phyloP scores from a whole-genome alignment of 2,888 invertebrate species.

The Caprella mutica region DNA sequence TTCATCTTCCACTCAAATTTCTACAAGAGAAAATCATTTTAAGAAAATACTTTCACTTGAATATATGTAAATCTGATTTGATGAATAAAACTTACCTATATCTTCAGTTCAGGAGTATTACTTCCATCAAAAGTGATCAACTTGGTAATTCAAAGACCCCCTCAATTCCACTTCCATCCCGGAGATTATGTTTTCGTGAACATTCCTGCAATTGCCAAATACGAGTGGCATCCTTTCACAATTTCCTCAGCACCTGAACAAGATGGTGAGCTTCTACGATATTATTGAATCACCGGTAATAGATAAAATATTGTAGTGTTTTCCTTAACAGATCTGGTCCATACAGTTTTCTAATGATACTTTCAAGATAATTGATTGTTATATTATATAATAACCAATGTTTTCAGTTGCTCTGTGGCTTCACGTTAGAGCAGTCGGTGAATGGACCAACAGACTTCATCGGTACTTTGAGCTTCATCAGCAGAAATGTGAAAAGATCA shows the following conservation, averaged over 20 bases:
- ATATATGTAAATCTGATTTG: too few species aligned
- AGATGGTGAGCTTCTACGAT: slow-evolving; percentile 18
- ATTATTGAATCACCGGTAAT: neutral
- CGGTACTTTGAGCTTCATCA: slow-evolving; percentile 75
- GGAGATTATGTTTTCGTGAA: slow-evolving; percentile 91
- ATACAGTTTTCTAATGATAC: too few species aligned
- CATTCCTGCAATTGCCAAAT: slow-evolving; percentile 77
- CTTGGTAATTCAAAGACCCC: slow-evolving; percentile 63
- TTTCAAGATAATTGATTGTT: too few species aligned
- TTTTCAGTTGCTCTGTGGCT: slow-evolving; percentile 86
- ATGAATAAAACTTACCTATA: too few species aligned
- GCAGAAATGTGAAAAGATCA: slow-evolving; percentile 34
- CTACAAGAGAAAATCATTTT: too few species aligned
- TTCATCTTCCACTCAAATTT: too few species aligned
- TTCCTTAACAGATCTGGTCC: too few species aligned
- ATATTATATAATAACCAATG: too few species aligned
- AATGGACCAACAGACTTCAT: slow-evolving; percentile 83
- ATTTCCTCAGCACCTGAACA: slow-evolving; percentile 92
- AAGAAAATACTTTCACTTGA: too few species aligned
- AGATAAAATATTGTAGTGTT: too few species aligned
- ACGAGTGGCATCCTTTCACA: slow-evolving; percentile 96
- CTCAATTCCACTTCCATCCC: slow-evolving; percentile 74
- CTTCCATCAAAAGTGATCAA: slow-evolving; percentile 34
- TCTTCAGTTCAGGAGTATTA: slow-evolving; percentile 29
- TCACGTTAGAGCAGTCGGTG: slow-evolving; percentile 82